phyloP scores from a whole-genome alignment of 2,797 vertebrate species.

The Ctenochaetus hawaiiensis region DNA sequence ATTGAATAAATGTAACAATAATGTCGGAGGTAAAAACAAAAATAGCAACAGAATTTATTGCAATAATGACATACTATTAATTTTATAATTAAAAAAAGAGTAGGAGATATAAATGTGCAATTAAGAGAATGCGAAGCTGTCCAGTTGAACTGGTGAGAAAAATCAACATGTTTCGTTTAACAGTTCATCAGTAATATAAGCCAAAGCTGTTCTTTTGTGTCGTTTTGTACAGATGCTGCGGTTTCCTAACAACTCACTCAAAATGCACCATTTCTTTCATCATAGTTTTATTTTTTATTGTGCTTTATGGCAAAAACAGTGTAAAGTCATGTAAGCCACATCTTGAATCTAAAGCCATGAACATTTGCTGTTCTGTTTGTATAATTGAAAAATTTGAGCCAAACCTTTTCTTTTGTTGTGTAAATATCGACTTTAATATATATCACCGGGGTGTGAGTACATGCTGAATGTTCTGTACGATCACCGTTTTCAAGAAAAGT shows the following conservation, averaged over 20 bases:
- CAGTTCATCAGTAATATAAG: conserved; percentile 98
- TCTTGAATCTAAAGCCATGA: conserved; percentile 99
- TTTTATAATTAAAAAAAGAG: conserved; percentile 87
- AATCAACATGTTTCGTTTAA: conserved; percentile 89
- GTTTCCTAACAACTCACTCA: conserved; percentile 87
- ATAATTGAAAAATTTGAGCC: conserved; percentile 97
- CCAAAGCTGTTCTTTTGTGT: conserved; percentile 95
- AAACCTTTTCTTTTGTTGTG: conserved; percentile 90
- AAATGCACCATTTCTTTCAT: conserved; percentile 78
- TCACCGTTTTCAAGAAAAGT: conserved; percentile 94
- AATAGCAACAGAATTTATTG: conserved; percentile 84
- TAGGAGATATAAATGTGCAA: conserved; percentile 92
- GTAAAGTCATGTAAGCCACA: conserved; percentile 90
- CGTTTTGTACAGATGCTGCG: conserved; percentile 92
- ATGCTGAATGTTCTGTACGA: conserved; percentile 90
- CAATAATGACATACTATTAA: conserved; percentile 78
- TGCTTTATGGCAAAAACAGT: conserved; percentile 89
- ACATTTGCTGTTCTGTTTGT: conserved; percentile 96
- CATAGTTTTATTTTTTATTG: conserved; percentile 88
- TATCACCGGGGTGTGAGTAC: conserved; percentile 95
- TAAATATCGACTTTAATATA: conserved; percentile 93
- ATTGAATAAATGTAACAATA: conserved; percentile 46
- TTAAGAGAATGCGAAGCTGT: conserved; percentile 77
- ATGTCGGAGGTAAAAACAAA: conserved; percentile 73
- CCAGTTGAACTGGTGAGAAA: conserved; percentile 83